Evolutionary conservation across 2,113 vertebrate genomes (phyloP), one percentile per base, ranked within the genome.

Genomic region (Montifringilla adamsi): DNA sequence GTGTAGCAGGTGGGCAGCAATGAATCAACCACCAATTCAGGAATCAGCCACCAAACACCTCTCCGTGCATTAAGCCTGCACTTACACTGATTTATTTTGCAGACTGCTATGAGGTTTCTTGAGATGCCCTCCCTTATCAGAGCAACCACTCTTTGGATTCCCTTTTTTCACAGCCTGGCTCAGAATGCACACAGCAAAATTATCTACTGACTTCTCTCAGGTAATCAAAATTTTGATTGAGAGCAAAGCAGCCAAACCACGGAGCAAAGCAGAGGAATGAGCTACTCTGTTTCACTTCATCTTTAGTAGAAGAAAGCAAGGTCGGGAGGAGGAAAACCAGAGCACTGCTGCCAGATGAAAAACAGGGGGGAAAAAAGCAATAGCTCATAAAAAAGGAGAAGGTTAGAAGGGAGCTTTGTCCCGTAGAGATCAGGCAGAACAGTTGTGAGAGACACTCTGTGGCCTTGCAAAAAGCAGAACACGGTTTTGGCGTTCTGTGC

Each of bases 401-500:
- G 88, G 92, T 92, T 86, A 97, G 83, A 80, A 94, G 47, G 56
- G 92, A 94, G 83, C 62, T 96, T 93, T 79, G 94, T 73, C 90
- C 79, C 6, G 0, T 5, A 92, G 76, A 95, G 90, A 86, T 64
- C 72, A 75, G 92, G 90, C 88, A 90, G 92, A 94, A 94, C 27
- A 93, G 83, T 81, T 53, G 80, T 46, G 78, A 95, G 83, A 94
- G 62, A 93, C 56, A 87, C 80, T 95, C 94, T 93, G 93, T 94
- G 92, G 96, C 88, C 94, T 97, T 84, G 96, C 96, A 92, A 82
- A 83, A 93, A 95, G 94, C 94, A 96, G 94, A 96, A 96, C 94
- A 95, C 92, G 0, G 37, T 90, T 94, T 60, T 95, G 96, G 94
- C 95, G 89, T 97, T 96, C 96, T 97, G 96, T 96, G 94, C 96